Evolutionary conservation across 2,888 invertebrate genomes (phyloP), one percentile per base, ranked within the genome.

Genomic region (Phyllotreta striolata): DNA sequence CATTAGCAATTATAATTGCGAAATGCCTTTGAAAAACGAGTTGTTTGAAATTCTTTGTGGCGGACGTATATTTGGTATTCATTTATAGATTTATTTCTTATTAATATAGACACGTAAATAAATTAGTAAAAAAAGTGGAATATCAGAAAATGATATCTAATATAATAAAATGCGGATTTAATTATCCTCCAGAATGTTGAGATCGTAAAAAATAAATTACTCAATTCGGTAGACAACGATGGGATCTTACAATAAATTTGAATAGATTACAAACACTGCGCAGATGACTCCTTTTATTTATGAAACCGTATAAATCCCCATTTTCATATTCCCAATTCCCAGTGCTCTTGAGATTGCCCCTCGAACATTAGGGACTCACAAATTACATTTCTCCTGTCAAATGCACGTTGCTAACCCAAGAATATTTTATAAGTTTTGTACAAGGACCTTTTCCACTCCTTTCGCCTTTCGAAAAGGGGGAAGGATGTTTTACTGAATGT

Each of bases 311-410:
- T 77, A 77, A 76, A 76, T 77, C 77, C 74, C 77, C 72, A 76
- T 78, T 78, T 77, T 75, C 77, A 75, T 75, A 77, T 74, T 76
- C 77, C 74, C 76, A 75, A 76, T 75, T 75, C 76, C 68, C 74
- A 70, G 71, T 66, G 72, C 75, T 72, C 69, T 70, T 73, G 72
- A 74, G 75, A 77, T 76, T 76, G 74, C 71, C 73, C 72, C 69
- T 63, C 63, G 62, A 46, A 69, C 76, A 74, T 74, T 74, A 74
- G 77, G 78, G 78, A 77, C 69, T 76, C 75, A 75, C 77, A 78
- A 79, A 79, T 79, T 78, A 76, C 77, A 73, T 74, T 76, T 72
- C 73, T 66, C 72, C 77, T 77, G 78, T 78, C 78, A 78, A 74
- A 73, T 71, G 74, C 78, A 79, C 76, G 74, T 73, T 75, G 76